Evolutionary conservation across 2,797 vertebrate species (phyloP), one percentile per base, ranked within the genome.

Genomic region (Scleropages formosus): DNA sequence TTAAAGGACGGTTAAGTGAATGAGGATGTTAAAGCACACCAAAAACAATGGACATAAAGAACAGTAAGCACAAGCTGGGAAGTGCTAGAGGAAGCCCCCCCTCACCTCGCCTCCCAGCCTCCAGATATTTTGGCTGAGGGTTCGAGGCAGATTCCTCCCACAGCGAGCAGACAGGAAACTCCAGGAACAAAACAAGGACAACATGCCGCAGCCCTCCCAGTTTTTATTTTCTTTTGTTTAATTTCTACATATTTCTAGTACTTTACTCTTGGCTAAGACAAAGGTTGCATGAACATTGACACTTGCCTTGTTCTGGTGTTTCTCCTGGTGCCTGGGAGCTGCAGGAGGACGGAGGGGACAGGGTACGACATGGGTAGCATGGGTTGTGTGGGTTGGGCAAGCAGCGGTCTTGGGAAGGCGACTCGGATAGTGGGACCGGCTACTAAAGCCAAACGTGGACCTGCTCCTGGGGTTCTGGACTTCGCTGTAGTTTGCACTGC

Each of bases 211-310:
- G 81, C 80, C 79, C 76, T 69, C 74, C 47, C 10, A 13, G 16
- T 61, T 56, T 71, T 78, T 78, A 71, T 72, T 69, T 70, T 76
- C 44, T 78, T 70, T 69, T 69, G 64, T 78, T 77, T 78, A 22
- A 22, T 61, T 47, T 62, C 58, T 49, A 72, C 73, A 72, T 74
- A 75, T 83, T 80, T 80, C 75, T 73, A 73, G 81, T 81, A 58
- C 11, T 58, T 81, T 73, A 73, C 75, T 66, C 78, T 62, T 70
- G 78, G 75, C n/a, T 39, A 73, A 62, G 82, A 84, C 78, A 80
- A 79, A 78, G 79, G 82, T 79, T 84, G 75, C 53, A 31, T 77
- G 76, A 71, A 75, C 73, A 77, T 81, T 77, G 68, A 78, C 15
- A 53, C 47, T 74, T 56, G 66, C 77, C 74, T 77, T 72, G 68